Evolutionary conservation across 2,797 vertebrate species (phyloP), one percentile per base, ranked within the genome.

Genomic region (Thamnophis elegans): DNA sequence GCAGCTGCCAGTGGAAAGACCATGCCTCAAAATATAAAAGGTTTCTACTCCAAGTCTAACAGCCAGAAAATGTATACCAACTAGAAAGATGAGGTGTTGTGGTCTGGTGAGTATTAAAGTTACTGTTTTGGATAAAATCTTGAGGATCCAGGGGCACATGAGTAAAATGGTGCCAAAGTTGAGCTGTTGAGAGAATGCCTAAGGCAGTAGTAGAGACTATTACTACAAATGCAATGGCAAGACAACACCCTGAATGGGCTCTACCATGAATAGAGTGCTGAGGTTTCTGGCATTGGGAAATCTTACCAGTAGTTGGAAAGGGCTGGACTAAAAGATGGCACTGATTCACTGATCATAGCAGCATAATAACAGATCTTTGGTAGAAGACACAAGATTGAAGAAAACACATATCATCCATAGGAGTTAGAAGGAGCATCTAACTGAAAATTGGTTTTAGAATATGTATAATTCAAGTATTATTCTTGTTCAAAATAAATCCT

Each of bases 401-500:
- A 78, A 42, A 36, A 9, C 73, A 42, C 36, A 78, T 42, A 78
- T 42, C 73, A 78, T 42, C 36, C 36, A 22, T 25, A 42, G 73
- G 73, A 42, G 20, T 78, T 22, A 78, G 36, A 78, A 78, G 32
- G 28, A 86, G 16, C 55, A 89, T 25, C 78, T 87, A 32, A 90
- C 87, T 78, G 56, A 89, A 86, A 85, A 90, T 25, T 78, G 56
- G 42, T 0, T 94, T 96, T 95, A 68, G 58, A 54, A 42, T 28
- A 78, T 47, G 4, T 82, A 82, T 42, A 26, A 47, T 14, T 51
- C 56, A 32, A 47, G 25, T 90, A 5, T 88, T 28, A 11, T 89
- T 65, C 86, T 93, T 28, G 0, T 92, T 59, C 47, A 32, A 22
- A 93, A 68, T 90, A 58, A 54, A 42, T n/a, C 54, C 26, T 9